Percentiles rank a stretch among this genome's conserved stretches.
Conservation (phyloP, 2,888 invertebrate genomes). For the Macrophya annulata region DNA sequence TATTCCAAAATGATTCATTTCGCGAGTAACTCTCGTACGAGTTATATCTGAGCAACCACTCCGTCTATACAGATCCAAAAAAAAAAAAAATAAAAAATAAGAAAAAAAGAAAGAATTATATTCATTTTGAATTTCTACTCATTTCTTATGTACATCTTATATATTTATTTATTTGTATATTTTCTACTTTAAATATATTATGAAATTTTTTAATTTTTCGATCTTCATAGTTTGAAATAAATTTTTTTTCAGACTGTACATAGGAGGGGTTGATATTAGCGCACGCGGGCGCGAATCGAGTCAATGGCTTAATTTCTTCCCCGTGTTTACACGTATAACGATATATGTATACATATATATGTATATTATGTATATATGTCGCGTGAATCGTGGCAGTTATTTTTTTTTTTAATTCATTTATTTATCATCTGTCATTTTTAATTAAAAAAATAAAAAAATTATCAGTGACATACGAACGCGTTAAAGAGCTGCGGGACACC, state of each 20-base stretch:
- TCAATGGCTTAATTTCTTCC: conserved; percentile 31
- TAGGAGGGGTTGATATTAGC: background rate
- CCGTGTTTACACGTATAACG: background rate
- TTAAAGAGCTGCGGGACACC: no score
- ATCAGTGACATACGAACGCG: background rate
- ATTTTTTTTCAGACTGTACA: background rate
- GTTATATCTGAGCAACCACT: background rate
- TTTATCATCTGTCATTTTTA: background rate
- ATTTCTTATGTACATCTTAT: no score
- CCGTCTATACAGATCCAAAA: background rate
- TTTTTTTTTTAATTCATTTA: background rate
- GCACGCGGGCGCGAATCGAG: conserved; percentile 13
- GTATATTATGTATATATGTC: background rate
- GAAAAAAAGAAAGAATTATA: background rate
- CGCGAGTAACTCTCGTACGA: background rate
- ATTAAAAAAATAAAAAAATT: background rate
- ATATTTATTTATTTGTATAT: no score
- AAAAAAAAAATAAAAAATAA: background rate
- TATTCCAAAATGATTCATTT: conserved; percentile 33
- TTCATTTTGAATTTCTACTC: background rate
- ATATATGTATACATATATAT: no score
- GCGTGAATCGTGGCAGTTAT: background rate
- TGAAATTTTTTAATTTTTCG: no score
- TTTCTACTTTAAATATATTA: no score
- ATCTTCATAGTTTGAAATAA: no score